Evolutionary conservation across 1,140 invertebrate genomes (phyloP).

Genomic region (Bombus superbus): DNA sequence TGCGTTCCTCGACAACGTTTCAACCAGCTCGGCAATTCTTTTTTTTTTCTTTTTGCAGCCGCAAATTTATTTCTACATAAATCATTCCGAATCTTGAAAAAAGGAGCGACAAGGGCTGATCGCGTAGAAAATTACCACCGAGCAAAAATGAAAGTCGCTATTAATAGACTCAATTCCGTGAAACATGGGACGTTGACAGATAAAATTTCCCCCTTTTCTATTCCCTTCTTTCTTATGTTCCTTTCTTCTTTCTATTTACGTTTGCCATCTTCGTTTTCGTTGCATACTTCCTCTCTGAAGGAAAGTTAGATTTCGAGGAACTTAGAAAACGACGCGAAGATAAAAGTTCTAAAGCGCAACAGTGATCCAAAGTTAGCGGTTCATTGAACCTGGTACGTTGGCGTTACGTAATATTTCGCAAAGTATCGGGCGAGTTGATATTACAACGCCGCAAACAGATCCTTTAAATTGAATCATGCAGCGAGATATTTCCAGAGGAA

Average conservation of each 20-base stretch:
- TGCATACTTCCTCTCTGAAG: not conserved
- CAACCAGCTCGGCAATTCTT: not conserved
- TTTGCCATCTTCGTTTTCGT: not conserved
- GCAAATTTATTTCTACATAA: conserved; percentile 39
- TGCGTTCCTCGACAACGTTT: not conserved
- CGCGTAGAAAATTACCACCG: not conserved
- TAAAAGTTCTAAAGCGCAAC: not conserved
- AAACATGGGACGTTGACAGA: not conserved
- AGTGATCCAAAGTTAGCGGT: conserved; percentile 1
- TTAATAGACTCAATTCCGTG: not conserved
- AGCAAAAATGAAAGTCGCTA: not conserved
- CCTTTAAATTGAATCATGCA: not conserved
- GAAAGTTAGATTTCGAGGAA: not conserved
- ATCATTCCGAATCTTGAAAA: not conserved
- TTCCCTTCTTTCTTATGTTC: not conserved
- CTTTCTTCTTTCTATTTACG: not conserved
- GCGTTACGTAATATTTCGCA: not conserved
- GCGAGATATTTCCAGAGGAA: not conserved
- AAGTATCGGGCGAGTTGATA: not conserved
- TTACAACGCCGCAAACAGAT: not conserved
- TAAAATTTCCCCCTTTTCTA: not conserved
- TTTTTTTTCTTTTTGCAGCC: too few species aligned
- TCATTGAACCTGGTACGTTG: not conserved
- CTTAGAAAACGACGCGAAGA: not conserved
- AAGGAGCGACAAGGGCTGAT: not conserved